Percentiles rank a stretch among this genome's conserved stretches.
Evolutionary conservation across 2,888 invertebrate species (phyloP).

Genomic region (Caenorhabditis angaria): DNA sequence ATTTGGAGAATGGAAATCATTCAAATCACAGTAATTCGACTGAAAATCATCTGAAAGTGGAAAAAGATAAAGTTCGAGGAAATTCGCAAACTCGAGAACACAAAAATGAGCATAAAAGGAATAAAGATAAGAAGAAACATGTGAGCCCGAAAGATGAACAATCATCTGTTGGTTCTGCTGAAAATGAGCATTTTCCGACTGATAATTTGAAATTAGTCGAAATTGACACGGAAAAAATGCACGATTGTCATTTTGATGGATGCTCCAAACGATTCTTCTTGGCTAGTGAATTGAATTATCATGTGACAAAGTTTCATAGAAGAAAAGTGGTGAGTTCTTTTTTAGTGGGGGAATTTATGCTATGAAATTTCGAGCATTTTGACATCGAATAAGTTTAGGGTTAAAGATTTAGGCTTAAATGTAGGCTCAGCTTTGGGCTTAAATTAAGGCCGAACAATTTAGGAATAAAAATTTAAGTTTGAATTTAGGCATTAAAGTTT

Average conservation of each 20-base stretch:
- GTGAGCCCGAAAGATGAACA: conserved; percentile 18
- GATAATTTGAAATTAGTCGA: conserved; percentile 9
- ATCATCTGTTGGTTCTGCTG: neutral
- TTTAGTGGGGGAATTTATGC: no score
- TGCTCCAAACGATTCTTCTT: conserved; percentile 25
- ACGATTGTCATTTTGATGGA: conserved; percentile 33
- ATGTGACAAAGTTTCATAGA: conserved; percentile 28
- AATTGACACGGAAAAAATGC: conserved; percentile 11
- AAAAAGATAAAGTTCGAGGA: conserved; percentile 7
- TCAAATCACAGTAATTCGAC: conserved; percentile 1
- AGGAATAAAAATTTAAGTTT: neutral
- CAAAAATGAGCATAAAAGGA: conserved; percentile 6
- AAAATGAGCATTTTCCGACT: neutral
- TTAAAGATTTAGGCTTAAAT: no score
- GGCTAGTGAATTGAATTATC: conserved; percentile 32
- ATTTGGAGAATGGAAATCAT: conserved; percentile 19
- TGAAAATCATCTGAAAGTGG: conserved; percentile 9
- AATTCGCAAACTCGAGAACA: conserved; percentile 7
- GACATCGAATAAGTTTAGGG: no score
- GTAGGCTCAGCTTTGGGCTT: no score
- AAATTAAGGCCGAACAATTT: no score
- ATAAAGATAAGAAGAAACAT: conserved; percentile 14
- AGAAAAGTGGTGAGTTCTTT: conserved; percentile 22
- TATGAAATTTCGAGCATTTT: no score
- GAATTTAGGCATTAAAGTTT: neutral